A percentile compares a stretch with the other conserved stretches of the same genome.
Conservation (phyloP, 1,140 invertebrate species). For the Sweltsa coloradensis region DNA sequence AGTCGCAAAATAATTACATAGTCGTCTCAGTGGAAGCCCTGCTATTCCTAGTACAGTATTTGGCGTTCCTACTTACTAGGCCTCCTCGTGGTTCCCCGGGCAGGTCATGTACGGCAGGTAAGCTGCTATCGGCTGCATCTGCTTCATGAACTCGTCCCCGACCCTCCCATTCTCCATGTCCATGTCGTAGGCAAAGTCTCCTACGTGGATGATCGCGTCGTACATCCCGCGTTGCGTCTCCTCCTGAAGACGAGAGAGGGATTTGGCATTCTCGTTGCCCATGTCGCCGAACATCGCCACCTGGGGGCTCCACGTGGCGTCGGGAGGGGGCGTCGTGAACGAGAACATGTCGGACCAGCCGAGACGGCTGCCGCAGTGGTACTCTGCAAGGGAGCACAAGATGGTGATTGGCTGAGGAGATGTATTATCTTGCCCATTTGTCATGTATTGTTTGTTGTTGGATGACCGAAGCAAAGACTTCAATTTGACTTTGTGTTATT, state of each 20-base stretch:
- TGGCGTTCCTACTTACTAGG: constrained; percentile 71
- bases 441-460: too few species aligned
- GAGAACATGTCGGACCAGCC: constrained; percentile 71
- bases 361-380: constrained; percentile 63
- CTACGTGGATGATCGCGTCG: constrained; percentile 84
- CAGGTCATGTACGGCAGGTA: constrained; percentile 87
- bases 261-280: constrained; percentile 78
- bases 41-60: too few species aligned
- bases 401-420: too few species aligned
- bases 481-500: too few species aligned
- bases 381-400: too few species aligned
- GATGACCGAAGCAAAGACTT: too few species aligned
- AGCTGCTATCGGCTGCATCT: constrained; percentile 75
- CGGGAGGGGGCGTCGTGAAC: constrained; percentile 52
- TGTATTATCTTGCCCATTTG: too few species aligned
- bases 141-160: constrained; percentile 84
- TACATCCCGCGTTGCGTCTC: constrained; percentile 69
- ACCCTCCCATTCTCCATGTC: constrained; percentile 58
- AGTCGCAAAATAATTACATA: too few species aligned
- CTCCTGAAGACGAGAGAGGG: constrained; percentile 64
- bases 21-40: too few species aligned
- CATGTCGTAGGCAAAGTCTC: constrained; percentile 96
- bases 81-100: constrained; percentile 82
- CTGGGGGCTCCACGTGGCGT: constrained; percentile 58
- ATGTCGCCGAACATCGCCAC: constrained; percentile 85